Evolutionary conservation across 1,140 invertebrate genomes (phyloP), one percentile per base, ranked within the genome.

Genomic region (Diachasma alloeum): DNA sequence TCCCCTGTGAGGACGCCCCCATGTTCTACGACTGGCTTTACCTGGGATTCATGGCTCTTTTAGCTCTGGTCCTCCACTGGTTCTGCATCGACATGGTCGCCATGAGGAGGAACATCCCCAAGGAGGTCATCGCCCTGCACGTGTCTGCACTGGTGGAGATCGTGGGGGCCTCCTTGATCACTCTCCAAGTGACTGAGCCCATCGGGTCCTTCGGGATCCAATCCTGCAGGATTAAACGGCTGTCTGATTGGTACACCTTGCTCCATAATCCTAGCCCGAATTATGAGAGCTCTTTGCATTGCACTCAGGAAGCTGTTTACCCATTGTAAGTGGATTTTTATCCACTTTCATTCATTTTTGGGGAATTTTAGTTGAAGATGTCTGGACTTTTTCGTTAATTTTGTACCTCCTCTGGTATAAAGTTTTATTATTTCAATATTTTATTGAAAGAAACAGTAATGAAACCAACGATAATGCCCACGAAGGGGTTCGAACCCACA

Each of bases 241-340:
- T 99, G 5, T 94, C 96, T 0, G 97, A 99, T 88, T 99, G 97
- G 97, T 99, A 99, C 86, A 98, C 97, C 0, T 87, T 99, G 74
- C 90, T 99, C 22, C 95, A 98, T 79, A 99, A 99, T 91, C 98
- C 98, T 26, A 94, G 92, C 81, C 96, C 97, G 8, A 95, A 98
- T 87, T 99, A 98, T 90, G 94, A 96, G 80, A 91, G 94, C 70
- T 95, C 93, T 71, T 88, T 99, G 19, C 93, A 98, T 88, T 99
- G 98, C 88, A 98, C 97, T 0, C 97, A 99, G 84, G 98, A 99
- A 91, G 96, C 97, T 59, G 97, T 99, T 0, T 99, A 98, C 91
- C 98, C 98, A 70, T 90, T 99, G 95, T 98, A 92, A 95, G 94
- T 93, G 22, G 56, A 19, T 56, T 19, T 39, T 70, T 69, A 31